Evolutionary conservation across 2,113 vertebrate species (phyloP), one percentile per base, ranked within the genome.

Genomic region (Anhinga rufa): DNA sequence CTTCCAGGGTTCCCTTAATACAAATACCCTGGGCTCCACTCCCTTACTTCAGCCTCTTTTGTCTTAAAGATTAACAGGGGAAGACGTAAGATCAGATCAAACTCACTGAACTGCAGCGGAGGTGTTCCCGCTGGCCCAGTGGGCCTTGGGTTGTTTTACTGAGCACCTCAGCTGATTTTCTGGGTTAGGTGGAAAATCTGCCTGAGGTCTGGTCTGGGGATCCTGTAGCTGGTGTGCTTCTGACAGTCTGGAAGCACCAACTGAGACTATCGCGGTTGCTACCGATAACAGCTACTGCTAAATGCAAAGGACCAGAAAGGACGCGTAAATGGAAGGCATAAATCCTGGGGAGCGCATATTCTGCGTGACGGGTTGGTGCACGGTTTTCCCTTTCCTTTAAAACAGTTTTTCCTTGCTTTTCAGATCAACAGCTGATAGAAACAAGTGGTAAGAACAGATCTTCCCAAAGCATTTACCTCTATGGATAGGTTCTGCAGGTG

Each of bases 401-500:
- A 85, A 18, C 1, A 4, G 7, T 40, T 93, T 72, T 44, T 81
- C 51, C 74, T 61, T 14, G 34, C 44, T 57, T 92, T 93, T 77
- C 57, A 64, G 78, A 76, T 31, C 36, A 58, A 66, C 46, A 82
- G 89, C 83, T 69, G 55, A 29, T 17, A 89, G 83, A 95, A 84
- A 94, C 54, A 71, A 83, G 70, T 68, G 90, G 51, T 80, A 96
- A 93, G 57, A 88, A 84, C 46, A 88, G 61, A 94, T 77, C 69
- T 90, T 58, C 93, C 93, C 70, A 61, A 89, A 89, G 87, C 89
- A 82, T 93, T 99, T 99, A 99, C 99, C 99, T 99, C 99, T 96
- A 99, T 99, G 57, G 99, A 98, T 83, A 99, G 98, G 97, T 98
- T 99, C 98, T 99, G 99, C 97, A 99, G 99, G 97, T 99, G 99